Conservation (phyloP, 2,113 vertebrate genomes). For the Thinocorus orbignyianus region DNA sequence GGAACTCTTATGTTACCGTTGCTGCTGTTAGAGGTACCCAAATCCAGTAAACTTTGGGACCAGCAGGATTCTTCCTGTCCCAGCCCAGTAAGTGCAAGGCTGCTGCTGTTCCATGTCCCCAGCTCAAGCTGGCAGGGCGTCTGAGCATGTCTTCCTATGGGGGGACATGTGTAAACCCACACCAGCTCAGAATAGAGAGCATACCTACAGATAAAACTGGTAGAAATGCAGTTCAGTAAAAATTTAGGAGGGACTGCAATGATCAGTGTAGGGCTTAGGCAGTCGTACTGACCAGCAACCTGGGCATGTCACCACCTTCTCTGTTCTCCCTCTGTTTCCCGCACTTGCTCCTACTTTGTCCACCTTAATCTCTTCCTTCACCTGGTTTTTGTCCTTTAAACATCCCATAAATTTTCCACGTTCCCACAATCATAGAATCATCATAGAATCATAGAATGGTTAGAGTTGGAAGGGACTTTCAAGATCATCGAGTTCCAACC, state of each 20-base stretch:
- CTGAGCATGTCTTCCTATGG: rapidly evolving
- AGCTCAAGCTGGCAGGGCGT: neutral
- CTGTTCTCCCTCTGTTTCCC: neutral
- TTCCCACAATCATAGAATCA: too few relatives aligned
- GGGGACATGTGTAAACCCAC: neutral
- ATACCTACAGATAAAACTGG: neutral
- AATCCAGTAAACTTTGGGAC: neutral
- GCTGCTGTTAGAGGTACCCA: neutral
- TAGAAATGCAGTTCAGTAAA: neutral
- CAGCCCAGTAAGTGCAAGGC: neutral
- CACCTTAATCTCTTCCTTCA: neutral
- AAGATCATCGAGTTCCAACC: too few relatives aligned
- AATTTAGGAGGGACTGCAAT: neutral
- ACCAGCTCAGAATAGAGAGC: neutral
- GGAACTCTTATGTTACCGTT: neutral
- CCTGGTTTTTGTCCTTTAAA: too few relatives aligned
- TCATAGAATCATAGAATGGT: too few relatives aligned
- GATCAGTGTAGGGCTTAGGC: neutral
- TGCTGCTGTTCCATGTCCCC: neutral
- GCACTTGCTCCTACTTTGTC: neutral
- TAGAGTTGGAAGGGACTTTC: too few relatives aligned
- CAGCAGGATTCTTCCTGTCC: neutral
- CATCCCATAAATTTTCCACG: too few relatives aligned
- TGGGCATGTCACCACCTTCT: neutral
- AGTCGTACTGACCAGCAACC: neutral